Conservation (phyloP, 2,113 vertebrate genomes). For the Agapornis roseicollis region DNA sequence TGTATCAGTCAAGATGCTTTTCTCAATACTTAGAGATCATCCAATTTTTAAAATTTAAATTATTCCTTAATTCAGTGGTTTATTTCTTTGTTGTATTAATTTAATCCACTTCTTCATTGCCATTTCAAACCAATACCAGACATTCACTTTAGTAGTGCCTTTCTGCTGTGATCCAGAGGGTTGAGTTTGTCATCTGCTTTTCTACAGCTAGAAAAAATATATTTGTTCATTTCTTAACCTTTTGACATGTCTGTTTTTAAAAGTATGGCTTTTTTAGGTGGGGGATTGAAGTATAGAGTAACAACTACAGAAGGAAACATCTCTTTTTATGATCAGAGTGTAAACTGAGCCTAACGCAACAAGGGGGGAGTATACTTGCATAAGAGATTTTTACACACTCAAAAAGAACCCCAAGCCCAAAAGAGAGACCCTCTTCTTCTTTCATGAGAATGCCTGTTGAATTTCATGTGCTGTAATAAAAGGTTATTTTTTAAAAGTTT, state of each 20-base stretch:
- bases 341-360: not conserved
- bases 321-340: constrained; percentile 19
- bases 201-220: constrained; percentile 8
- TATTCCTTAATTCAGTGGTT: not conserved
- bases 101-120: not conserved
- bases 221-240: constrained; percentile 56
- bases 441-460: not conserved
- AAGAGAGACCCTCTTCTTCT: not conserved
- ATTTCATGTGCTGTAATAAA: not conserved
- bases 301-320: constrained; percentile 41
- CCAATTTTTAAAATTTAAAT: not conserved
- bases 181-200: constrained; percentile 19
- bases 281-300: constrained; percentile 6
- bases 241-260: constrained; percentile 63
- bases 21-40: not conserved
- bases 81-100: not conserved
- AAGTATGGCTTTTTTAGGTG: not conserved
- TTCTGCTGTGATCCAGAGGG: not conserved
- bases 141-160: not conserved
- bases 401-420: no score
- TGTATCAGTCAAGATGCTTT: not conserved
- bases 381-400: not conserved
- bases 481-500: not conserved
- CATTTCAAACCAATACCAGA: not conserved
- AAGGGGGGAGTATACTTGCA: not conserved